These are phyloP conservation scores for Apis florea DNA, from an alignment of 1,140 invertebrate species.

Conservation along the genomic window DNA sequence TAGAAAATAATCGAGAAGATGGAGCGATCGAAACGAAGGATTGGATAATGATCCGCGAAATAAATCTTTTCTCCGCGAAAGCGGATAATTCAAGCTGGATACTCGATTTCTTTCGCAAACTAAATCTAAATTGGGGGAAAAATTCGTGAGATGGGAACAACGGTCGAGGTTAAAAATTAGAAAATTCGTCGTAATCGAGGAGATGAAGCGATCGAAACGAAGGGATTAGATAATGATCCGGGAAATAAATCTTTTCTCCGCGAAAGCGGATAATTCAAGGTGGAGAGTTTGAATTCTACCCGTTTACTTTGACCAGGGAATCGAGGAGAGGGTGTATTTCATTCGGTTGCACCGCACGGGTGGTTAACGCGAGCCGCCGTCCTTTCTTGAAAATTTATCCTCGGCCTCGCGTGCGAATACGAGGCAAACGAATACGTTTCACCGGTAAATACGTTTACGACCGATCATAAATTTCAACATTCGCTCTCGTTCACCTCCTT, in stretches of 20 bases:
- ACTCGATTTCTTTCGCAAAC: no score
- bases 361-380: not conserved
- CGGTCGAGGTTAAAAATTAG: no score
- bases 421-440: not conserved
- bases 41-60: no score
- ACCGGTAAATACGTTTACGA: not conserved
- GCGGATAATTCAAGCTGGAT: not conserved
- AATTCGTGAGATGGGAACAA: no score
- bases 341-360: not conserved
- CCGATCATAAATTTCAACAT: constrained; percentile 12
- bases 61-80: constrained; percentile 9
- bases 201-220: no score
- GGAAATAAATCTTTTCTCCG: not conserved
- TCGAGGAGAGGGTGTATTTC: constrained; percentile 1
- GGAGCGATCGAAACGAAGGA: no score
- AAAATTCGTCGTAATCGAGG: no score
- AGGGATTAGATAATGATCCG: no score
- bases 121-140: no score
- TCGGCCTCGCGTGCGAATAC: not conserved
- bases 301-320: constrained; percentile 3
- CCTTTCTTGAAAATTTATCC: constrained; percentile 1
- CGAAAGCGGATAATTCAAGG: not conserved
- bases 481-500: not conserved
- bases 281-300: not conserved
- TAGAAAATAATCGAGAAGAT: no score